Conservation (phyloP, 53 echinoderm and acorn worm genomes). For the Astropecten irregularis region DNA sequence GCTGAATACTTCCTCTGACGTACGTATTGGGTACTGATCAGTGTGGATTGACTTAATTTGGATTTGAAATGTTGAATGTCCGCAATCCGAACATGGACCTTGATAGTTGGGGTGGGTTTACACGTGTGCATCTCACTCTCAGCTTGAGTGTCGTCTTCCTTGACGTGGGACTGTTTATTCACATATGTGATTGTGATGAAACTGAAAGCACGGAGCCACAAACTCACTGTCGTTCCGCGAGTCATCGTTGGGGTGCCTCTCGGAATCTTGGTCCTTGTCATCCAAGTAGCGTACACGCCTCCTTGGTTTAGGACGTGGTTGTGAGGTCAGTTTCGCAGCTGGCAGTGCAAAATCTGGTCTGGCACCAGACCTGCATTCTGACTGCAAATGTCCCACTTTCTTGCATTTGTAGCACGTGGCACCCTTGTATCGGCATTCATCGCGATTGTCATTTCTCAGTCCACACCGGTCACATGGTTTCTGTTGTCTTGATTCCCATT, state of each 20-base stretch:
- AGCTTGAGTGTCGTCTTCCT: neutral
- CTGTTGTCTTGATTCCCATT: too few species aligned
- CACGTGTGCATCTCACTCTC: too few species aligned
- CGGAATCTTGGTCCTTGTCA: neutral
- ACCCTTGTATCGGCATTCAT: neutral
- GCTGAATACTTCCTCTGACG: slow-evolving; percentile 11
- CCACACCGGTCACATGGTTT: neutral
- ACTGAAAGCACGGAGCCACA: slow-evolving; percentile 18
- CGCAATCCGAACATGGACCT: slow-evolving; percentile 22
- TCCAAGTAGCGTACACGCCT: slow-evolving; percentile 6
- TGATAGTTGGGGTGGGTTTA: slow-evolving; percentile 1
- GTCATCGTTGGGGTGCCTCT: neutral
- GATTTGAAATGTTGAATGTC: too few species aligned
- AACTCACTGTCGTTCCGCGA: too few species aligned
- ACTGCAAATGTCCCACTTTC: too few species aligned
- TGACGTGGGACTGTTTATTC: neutral
- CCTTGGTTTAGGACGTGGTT: too few species aligned
- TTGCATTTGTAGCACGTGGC: slow-evolving; percentile 31
- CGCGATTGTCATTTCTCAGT: neutral
- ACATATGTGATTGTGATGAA: neutral
- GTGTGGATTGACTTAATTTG: slow-evolving; percentile 35
- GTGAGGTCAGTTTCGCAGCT: neutral
- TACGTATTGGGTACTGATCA: slow-evolving; percentile 57
- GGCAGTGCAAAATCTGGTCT: neutral
- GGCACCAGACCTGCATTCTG: neutral